phyloP scores from a whole-genome alignment of 2,888 invertebrate genomes.

The Dermolepida albohirtum region DNA sequence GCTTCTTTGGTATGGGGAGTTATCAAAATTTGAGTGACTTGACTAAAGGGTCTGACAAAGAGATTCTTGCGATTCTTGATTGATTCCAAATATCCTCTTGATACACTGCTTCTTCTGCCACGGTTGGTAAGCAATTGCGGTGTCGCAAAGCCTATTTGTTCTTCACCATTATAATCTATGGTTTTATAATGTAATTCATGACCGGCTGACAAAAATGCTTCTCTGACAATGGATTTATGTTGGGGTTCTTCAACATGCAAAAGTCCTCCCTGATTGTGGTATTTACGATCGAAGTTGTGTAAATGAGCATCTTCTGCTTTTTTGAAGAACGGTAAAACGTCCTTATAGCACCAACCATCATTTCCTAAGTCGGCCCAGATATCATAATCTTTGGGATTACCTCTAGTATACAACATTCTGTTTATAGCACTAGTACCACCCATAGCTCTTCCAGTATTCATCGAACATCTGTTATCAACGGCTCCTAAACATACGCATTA shows the following conservation, averaged over 20 bases:
- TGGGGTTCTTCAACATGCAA: slow-evolving; percentile 66
- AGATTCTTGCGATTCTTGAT: slow-evolving; percentile 72
- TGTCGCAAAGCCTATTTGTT: slow-evolving; percentile 72
- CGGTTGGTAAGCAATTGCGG: slow-evolving; percentile 74
- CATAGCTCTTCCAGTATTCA: slow-evolving; percentile 76
- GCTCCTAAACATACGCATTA: slow-evolving; percentile 49
- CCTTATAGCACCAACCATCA: slow-evolving; percentile 78
- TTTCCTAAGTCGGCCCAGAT: slow-evolving; percentile 80
- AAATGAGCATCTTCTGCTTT: slow-evolving; percentile 80
- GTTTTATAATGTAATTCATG: slow-evolving; percentile 71
- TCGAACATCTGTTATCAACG: slow-evolving; percentile 54
- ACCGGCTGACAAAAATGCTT: slow-evolving; percentile 72
- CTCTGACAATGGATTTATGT: slow-evolving; percentile 41
- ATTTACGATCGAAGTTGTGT: slow-evolving; percentile 67
- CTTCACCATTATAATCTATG: slow-evolving; percentile 73
- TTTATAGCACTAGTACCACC: slow-evolving; percentile 86
- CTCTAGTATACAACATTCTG: slow-evolving; percentile 84
- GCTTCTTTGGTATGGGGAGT: slow-evolving; percentile 72
- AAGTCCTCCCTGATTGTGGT: slow-evolving; percentile 71
- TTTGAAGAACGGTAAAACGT: slow-evolving; percentile 81
- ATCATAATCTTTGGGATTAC: slow-evolving; percentile 79
- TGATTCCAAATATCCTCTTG: slow-evolving; percentile 74
- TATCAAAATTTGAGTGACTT: slow-evolving; percentile 72
- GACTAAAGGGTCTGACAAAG: slow-evolving; percentile 70
- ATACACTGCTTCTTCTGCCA: slow-evolving; percentile 76